Conservation (phyloP, 2,888 invertebrate species). For the Pachycephus smyrnensis region DNA sequence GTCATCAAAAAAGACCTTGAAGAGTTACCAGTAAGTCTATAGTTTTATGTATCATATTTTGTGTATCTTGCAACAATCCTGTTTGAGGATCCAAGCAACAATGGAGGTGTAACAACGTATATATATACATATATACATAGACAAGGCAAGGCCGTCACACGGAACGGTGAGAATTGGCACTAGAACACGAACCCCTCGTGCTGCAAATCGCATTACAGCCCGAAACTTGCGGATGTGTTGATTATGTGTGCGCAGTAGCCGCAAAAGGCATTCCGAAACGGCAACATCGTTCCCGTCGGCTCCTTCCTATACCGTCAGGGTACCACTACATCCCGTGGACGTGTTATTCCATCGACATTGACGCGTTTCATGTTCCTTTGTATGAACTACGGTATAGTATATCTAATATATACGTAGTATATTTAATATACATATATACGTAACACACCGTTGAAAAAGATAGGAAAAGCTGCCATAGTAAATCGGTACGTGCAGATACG, state of each 20-base stretch:
- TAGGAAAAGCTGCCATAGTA: too few species aligned
- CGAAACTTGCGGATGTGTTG: conserved; percentile 5
- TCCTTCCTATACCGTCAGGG: background rate
- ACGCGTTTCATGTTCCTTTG: background rate
- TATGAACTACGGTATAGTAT: background rate
- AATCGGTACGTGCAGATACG: too few species aligned
- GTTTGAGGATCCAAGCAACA: background rate
- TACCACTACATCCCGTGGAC: background rate
- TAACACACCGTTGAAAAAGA: too few species aligned
- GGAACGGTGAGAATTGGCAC: background rate
- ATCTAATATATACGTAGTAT: background rate
- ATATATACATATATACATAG: background rate
- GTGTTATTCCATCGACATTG: background rate
- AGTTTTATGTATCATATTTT: too few species aligned
- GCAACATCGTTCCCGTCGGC: background rate
- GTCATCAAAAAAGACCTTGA: too few species aligned
- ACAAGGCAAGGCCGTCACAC: background rate
- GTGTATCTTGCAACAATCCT: too few species aligned
- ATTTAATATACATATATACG: background rate
- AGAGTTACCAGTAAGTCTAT: background rate
- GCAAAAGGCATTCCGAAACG: background rate
- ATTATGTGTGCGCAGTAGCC: conserved; percentile 3
- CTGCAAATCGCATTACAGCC: conserved; percentile 1
- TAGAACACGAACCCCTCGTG: background rate
- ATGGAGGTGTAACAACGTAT: background rate